phyloP scores from a whole-genome alignment of 2,113 vertebrate genomes.

The Sardina pilchardus region DNA sequence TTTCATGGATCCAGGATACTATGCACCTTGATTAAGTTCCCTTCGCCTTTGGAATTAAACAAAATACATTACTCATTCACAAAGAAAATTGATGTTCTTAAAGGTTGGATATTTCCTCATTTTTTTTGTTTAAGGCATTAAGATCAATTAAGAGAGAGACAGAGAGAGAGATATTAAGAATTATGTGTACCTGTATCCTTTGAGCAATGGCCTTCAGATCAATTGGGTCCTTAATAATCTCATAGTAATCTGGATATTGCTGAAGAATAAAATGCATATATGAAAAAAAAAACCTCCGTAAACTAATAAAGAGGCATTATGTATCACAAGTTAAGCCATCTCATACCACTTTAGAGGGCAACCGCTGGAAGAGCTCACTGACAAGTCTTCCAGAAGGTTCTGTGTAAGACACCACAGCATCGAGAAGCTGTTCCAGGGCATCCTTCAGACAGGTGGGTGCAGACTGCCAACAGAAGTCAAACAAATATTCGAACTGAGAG shows the following conservation, averaged over 20 bases:
- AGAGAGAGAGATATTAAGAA: too few relatives aligned
- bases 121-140: too few relatives aligned
- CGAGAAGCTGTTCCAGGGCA: conserved; percentile 91
- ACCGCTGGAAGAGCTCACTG: conserved; percentile 97
- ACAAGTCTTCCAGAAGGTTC: conserved; percentile 89
- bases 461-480: conserved; percentile 64
- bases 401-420: conserved; percentile 84
- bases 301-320: background rate
- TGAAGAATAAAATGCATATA: conserved; percentile 57
- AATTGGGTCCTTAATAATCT: conserved; percentile 98
- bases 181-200: conserved; percentile 86
- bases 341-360: conserved; percentile 96
- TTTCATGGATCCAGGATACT: too few relatives aligned
- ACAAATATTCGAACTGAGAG: background rate
- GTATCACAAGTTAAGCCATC: background rate
- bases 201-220: conserved; percentile 96
- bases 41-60: too few relatives aligned
- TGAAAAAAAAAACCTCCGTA: conserved; percentile 20
- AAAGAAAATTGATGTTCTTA: too few relatives aligned
- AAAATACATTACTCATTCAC: too few relatives aligned
- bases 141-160: too few relatives aligned
- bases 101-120: too few relatives aligned
- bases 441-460: conserved; percentile 86
- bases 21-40: too few relatives aligned
- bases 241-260: conserved; percentile 99